These are phyloP conservation scores for Gonocerus acuteangulatus DNA, from an alignment of 2,888 invertebrate genomes.

Conservation along the genomic window DNA sequence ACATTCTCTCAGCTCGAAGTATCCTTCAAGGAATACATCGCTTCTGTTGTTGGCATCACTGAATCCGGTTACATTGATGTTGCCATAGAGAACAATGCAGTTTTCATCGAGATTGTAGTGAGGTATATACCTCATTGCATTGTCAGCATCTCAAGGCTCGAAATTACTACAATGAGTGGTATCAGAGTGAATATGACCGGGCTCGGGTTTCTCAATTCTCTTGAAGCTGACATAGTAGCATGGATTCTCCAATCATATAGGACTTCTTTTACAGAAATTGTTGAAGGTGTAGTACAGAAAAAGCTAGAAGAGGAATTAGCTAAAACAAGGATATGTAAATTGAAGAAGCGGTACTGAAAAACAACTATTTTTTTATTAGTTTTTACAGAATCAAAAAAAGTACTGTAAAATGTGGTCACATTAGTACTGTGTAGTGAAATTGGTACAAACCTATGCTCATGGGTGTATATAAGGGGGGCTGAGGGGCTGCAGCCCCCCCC, in stretches of 20 bases:
- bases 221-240: conserved; percentile 25
- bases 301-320: conserved; percentile 25
- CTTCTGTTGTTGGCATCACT: conserved; percentile 20
- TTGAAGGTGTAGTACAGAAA: conserved; percentile 23
- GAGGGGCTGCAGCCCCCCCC: no score
- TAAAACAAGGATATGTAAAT: conserved; percentile 21
- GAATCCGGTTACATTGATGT: conserved; percentile 23
- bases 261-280: conserved; percentile 23
- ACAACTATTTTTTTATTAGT: no score
- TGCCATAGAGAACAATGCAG: background rate
- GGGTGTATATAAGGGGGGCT: no score
- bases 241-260: conserved; percentile 28
- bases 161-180: conserved; percentile 19
- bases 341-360: background rate
- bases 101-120: conserved; percentile 15
- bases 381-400: no score
- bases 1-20: conserved; percentile 30
- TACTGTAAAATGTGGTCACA: no score
- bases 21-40: conserved; percentile 22
- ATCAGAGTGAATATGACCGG: conserved; percentile 28
- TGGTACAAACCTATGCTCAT: no score
- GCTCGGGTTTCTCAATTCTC: conserved; percentile 24
- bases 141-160: conserved; percentile 19
- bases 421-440: no score
- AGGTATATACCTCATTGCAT: conserved; percentile 24